Evolutionary conservation across 2,113 vertebrate species (phyloP), one percentile per base, ranked within the genome.

Genomic region (Parus major): DNA sequence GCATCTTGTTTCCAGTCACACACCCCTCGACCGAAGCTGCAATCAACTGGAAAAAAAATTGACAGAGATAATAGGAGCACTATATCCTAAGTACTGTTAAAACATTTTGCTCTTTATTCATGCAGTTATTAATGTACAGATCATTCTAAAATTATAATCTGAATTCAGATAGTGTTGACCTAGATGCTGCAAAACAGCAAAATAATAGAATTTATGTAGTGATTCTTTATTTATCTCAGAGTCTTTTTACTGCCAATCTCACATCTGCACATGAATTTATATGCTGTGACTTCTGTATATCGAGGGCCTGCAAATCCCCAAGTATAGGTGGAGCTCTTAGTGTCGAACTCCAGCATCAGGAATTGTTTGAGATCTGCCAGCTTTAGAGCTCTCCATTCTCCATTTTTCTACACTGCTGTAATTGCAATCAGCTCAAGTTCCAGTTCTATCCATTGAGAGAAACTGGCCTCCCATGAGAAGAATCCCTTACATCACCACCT

Each of bases 1-100:
- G 95, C 95, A 72, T 99, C 99, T 97, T 99, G 99, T 91, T 99
- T 97, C 99, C 99, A 99, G 88, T 98, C 98, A 76, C 99, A 99
- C 33, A 97, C 97, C 13, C 99, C 99, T 72, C 95, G 98, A 81
- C 98, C 98, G 97, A 99, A 99, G 95, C 98, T 98, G 95, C 99
- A 99, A 93, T 99, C 99, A 93, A 98, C 97, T 90, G 98, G 96
- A 98, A 98, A 91, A 84, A 59, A 66, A 71, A 66, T 15, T 20
- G 72, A 25, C 63, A 84, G 28, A 73, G 59, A 28, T 50, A 61
- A 82, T 11, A 90, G 29, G 9, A 88, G 4, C 18, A 63, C 15
- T 90, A 3, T 41, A 46, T 35, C 12, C 8, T 46, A 80, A 77
- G 4, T 59, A 65, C 35, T 63, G 36, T 47, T 56, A 83, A 92